Conservation (phyloP, 2,888 invertebrate genomes). For the Drosophila melanosoma region DNA sequence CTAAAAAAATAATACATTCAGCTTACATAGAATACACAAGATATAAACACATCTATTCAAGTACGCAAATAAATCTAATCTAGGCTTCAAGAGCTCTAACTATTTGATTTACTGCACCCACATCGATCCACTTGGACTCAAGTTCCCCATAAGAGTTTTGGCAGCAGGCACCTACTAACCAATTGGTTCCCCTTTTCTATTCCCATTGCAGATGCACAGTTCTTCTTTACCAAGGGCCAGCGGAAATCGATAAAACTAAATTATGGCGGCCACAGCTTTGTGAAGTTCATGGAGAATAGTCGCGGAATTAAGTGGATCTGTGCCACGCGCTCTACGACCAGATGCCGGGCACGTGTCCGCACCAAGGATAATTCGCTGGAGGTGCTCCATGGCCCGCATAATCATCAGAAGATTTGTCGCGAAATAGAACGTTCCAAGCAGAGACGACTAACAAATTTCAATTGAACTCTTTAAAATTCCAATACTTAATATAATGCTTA, state of each 20-base stretch:
- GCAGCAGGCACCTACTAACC: conserved; percentile 17
- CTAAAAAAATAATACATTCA: conserved; percentile 45
- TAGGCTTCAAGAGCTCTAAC: conserved; percentile 42
- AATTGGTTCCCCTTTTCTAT: conserved; percentile 5
- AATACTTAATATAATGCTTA: not conserved
- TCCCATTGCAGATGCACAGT: conserved; percentile 57
- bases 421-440: conserved; percentile 17
- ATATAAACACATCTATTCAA: conserved; percentile 31
- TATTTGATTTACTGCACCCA: conserved; percentile 23
- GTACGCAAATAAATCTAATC: conserved; percentile 54
- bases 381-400: conserved; percentile 79
- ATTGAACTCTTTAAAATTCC: not conserved
- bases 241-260: conserved; percentile 82
- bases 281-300: conserved; percentile 82
- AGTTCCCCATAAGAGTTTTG: not conserved
- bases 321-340: conserved; percentile 83
- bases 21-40: conserved; percentile 43
- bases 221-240: conserved; percentile 82
- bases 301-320: conserved; percentile 84
- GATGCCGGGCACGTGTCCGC: conserved; percentile 83
- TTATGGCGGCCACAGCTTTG: conserved; percentile 80
- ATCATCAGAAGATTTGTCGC: conserved; percentile 63
- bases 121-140: not conserved
- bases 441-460: not conserved
- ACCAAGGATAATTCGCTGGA: conserved; percentile 75